Percentiles rank a stretch among this genome's conserved stretches.
phyloP scores from a whole-genome alignment of 2,797 vertebrate species.

The Taenioides sp. region DNA sequence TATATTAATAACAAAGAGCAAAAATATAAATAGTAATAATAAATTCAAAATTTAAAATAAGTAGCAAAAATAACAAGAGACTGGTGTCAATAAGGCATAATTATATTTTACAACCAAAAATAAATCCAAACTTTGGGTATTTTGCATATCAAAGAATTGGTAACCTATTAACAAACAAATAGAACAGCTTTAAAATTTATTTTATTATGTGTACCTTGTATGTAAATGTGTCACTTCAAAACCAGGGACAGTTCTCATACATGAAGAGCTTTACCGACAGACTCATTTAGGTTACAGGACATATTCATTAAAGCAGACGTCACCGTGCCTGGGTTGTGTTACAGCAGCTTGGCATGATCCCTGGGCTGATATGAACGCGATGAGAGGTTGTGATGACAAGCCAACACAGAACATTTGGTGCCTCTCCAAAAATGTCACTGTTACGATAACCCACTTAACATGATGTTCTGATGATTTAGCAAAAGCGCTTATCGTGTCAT shows the following conservation, averaged over 20 bases:
- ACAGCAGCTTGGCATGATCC: slow-evolving; percentile 54
- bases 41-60: too few relatives aligned
- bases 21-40: too few relatives aligned
- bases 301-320: slow-evolving; percentile 64
- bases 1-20: too few relatives aligned
- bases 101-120: too few relatives aligned
- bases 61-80: too few relatives aligned
- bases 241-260: background rate
- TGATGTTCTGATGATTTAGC: slow-evolving; percentile 46
- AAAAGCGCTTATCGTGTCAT: slow-evolving; percentile 14
- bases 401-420: slow-evolving; percentile 62
- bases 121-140: too few relatives aligned
- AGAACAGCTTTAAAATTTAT: too few relatives aligned
- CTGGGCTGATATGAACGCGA: slow-evolving; percentile 63
- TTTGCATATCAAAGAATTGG: too few relatives aligned
- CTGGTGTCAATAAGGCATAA: too few relatives aligned
- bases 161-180: too few relatives aligned
- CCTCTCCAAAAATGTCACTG: slow-evolving; percentile 64
- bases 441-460: slow-evolving; percentile 61
- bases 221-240: background rate
- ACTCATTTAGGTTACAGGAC: slow-evolving; percentile 12
- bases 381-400: slow-evolving; percentile 70
- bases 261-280: slow-evolving; percentile 8
- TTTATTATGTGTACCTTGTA: background rate
- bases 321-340: slow-evolving; percentile 58